Evolutionary conservation across 2,888 invertebrate genomes (phyloP).

Genomic region (Lamellibrachia satsuma): DNA sequence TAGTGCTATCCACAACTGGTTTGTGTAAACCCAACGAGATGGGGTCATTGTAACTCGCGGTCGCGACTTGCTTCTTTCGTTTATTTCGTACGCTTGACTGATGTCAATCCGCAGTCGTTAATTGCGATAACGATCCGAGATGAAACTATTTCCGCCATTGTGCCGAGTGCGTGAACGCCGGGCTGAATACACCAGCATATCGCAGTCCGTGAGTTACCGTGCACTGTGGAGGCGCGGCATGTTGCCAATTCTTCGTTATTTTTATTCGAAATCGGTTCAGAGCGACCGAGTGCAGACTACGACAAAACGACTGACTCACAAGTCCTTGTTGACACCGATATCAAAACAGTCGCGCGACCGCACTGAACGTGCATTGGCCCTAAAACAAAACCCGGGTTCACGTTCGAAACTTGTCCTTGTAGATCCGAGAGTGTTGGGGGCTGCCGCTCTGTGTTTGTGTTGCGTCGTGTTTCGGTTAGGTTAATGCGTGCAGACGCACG

Average conservation of each 20-base stretch:
- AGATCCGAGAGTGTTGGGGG: neutral
- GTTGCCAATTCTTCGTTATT: no score
- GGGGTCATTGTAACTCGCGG: no score
- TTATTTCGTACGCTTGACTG: no score
- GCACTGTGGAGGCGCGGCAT: no score
- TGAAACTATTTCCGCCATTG: no score
- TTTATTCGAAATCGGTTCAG: neutral
- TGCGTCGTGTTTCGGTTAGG: neutral
- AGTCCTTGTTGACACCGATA: neutral
- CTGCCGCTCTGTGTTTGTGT: neutral
- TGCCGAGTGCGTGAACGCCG: no score
- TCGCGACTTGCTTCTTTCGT: no score
- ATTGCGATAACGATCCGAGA: no score
- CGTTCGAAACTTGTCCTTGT: conserved; percentile 1
- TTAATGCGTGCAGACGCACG: neutral
- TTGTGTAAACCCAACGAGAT: no score
- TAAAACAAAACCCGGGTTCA: neutral
- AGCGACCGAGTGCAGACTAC: neutral
- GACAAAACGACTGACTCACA: neutral
- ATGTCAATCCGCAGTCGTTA: no score
- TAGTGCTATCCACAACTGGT: no score
- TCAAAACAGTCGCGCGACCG: neutral
- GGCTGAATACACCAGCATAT: neutral
- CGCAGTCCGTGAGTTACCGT: neutral
- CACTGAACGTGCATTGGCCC: neutral